Percentiles rank a stretch among this genome's conserved stretches.
Conservation (phyloP, 2,113 vertebrate genomes). For the Clarias batrachus region DNA sequence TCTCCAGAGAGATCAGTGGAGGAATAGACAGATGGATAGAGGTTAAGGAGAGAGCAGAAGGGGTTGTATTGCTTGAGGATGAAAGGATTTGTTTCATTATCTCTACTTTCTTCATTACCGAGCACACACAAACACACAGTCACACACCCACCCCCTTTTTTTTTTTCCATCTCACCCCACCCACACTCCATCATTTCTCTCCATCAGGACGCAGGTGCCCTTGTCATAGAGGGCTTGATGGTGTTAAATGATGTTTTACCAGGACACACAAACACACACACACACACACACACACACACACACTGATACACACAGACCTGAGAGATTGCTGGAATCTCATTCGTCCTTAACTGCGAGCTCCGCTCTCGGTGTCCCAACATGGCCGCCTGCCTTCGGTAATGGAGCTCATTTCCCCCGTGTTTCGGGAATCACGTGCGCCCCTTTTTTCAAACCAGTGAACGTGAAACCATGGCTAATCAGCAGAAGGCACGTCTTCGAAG, state of each 20-base stretch:
- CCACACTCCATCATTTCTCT: slow-evolving; percentile 49
- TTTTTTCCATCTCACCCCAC: slow-evolving; percentile 14
- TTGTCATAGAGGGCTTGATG: slow-evolving; percentile 41
- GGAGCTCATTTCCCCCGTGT: slow-evolving; percentile 48
- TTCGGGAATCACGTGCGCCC: neutral
- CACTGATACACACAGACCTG: slow-evolving; percentile 16
- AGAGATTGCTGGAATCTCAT: slow-evolving; percentile 32
- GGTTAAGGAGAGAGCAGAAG: slow-evolving; percentile 28
- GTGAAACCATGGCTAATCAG: neutral
- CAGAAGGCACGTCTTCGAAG: neutral
- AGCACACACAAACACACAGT: slow-evolving; percentile 13
- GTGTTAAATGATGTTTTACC: slow-evolving; percentile 40
- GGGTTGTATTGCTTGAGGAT: slow-evolving; percentile 14
- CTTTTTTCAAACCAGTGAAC: neutral
- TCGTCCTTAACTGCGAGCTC: slow-evolving; percentile 41
- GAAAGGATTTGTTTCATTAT: slow-evolving; percentile 32
- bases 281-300: neutral
- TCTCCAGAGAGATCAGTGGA: neutral
- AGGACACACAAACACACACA: slow-evolving; percentile 16
- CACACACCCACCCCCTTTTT: slow-evolving; percentile 29
- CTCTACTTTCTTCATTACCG: slow-evolving; percentile 28
- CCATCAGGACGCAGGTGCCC: slow-evolving; percentile 35
- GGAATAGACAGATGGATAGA: slow-evolving; percentile 22
- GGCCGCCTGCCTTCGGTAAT: slow-evolving; percentile 33
- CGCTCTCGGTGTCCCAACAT: slow-evolving; percentile 30